Evolutionary conservation across 2,113 vertebrate genomes (phyloP).

Genomic region (Ploceus nigricollis): DNA sequence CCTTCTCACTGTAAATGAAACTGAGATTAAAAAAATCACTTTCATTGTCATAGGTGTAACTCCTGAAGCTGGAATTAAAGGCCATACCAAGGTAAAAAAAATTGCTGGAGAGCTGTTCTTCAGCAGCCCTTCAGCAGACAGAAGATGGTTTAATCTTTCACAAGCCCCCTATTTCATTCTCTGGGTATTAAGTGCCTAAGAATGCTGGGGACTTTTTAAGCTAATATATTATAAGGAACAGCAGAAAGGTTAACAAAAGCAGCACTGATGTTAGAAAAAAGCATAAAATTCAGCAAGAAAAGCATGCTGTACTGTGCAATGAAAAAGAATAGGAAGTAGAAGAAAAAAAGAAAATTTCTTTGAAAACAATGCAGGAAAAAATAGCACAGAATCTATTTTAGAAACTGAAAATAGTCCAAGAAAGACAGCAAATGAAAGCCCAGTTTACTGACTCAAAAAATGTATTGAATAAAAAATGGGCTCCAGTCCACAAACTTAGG

Average conservation of each 20-base stretch:
- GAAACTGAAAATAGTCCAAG: background rate
- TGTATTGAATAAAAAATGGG: background rate
- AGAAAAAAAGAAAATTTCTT: background rate
- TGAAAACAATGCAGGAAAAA: conserved; percentile 32
- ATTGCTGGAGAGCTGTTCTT: background rate
- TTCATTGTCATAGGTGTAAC: rapidly evolving
- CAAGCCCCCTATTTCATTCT: background rate
- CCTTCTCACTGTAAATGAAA: background rate
- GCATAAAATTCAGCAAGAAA: background rate
- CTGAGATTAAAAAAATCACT: background rate
- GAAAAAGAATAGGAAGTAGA: background rate
- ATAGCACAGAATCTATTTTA: background rate
- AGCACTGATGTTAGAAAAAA: background rate
- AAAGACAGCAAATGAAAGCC: background rate
- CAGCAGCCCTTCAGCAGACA: background rate
- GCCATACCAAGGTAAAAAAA: background rate
- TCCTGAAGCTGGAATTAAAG: background rate
- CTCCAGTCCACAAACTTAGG: background rate
- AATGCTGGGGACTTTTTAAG: background rate
- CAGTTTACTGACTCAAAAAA: background rate
- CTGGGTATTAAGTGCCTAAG: background rate
- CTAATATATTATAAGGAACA: background rate
- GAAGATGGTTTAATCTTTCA: background rate
- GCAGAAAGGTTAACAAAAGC: background rate
- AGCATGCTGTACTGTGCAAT: background rate